A percentile compares a stretch with the other conserved stretches of the same genome.
phyloP scores from a whole-genome alignment of 2,797 vertebrate genomes.

The Aeoliscus strigatus region DNA sequence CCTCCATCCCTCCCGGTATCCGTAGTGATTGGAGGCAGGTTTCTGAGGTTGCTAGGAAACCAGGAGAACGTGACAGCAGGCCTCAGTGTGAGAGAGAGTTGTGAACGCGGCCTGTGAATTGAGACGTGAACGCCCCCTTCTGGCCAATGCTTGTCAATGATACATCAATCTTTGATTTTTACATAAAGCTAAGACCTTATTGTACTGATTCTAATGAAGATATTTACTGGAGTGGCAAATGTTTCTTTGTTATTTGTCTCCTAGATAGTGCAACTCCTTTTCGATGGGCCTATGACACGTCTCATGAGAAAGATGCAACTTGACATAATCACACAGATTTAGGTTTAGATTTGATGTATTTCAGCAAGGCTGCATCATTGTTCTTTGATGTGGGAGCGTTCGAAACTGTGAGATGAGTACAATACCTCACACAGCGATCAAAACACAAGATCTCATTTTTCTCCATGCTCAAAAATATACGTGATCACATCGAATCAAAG shows the following conservation, averaged over 20 bases:
- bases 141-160: conserved; percentile 19
- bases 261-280: background rate
- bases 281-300: background rate
- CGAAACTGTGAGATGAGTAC: conserved; percentile 15
- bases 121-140: conserved; percentile 53
- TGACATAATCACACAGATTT: conserved; percentile 27
- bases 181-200: background rate
- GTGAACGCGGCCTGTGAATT: conserved; percentile 21
- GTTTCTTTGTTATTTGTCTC: conserved; percentile 1
- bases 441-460: conserved; percentile 40
- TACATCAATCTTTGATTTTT: too few relatives aligned
- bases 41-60: conserved; percentile 72
- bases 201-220: background rate
- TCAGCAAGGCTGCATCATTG: conserved; percentile 43
- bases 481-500: conserved; percentile 47
- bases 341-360: conserved; percentile 24
- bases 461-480: conserved; percentile 18
- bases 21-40: conserved; percentile 74
- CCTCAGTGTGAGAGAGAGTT: conserved; percentile 33
- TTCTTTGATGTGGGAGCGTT: conserved; percentile 42
- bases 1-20: conserved; percentile 64
- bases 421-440: conserved; percentile 35
- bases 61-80: conserved; percentile 52
- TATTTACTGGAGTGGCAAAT: background rate
- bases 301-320: conserved; percentile 20